Base-by-base conservation (phyloP, 1,140 invertebrate genomes). In the Ceratoteleas bidentatus region DNA sequence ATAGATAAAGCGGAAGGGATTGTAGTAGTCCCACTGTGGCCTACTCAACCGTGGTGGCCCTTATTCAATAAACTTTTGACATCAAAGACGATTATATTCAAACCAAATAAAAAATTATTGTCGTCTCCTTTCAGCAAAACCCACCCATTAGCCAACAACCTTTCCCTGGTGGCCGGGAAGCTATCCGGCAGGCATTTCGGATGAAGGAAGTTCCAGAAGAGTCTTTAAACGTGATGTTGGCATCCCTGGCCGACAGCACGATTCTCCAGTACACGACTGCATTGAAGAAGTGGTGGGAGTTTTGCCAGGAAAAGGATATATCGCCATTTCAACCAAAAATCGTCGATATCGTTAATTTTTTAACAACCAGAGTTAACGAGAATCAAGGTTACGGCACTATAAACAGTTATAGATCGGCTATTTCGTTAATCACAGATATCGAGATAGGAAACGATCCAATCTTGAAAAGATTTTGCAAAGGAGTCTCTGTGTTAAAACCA, bases 111-210 rank as follows among this genome's bases (percentile, higher is more conserved):
- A 11, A 13, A 45, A 11, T 45, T 45, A 45, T 1, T 45, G 13
- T n/a, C 8, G 10, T 45, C 11, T 45, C 43, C 43, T 45, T 45
- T 45, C 43, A 45, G 43, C 5, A n/a, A 11, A 45, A 11, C 10
- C 6, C 43, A n/a, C 43, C 43, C 43, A 11, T 13, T 45, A 13
- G 8, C 43, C 5, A 45, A n/a, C 6, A 45, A 10, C 11, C 43
- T 45, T 45, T 45, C 43, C 43, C 43, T 45, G 43, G 43, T 45
- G 13, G 43, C 43, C 10, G 43, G 43, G 43, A 45, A n/a, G n/a
- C 11, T 45, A 45, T 45, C 43, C 10, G 43, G 43, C 43, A 45
- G 13, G 43, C 43, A 3, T 45, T n/a, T n/a, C 5, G 13, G 11
- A 6, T 45, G 11, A 45, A n/a, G 13, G 11, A n/a, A 11, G n/a